These are phyloP conservation scores for Nematopogon swammerdamellus DNA, from an alignment of 2,888 invertebrate species.

Conservation along the genomic window DNA sequence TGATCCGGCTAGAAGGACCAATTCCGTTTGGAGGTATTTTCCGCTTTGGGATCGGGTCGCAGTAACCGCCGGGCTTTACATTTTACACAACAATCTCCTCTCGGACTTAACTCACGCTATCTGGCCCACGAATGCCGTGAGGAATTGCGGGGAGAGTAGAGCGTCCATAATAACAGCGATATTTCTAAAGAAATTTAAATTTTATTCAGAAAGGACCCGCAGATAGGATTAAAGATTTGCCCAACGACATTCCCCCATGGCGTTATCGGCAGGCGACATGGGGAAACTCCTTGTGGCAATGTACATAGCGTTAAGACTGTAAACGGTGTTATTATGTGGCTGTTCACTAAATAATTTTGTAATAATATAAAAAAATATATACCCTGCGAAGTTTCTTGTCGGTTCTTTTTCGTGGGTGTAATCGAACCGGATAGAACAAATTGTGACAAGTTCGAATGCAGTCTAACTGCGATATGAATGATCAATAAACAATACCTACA, in stretches of 20 bases:
- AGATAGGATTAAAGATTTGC: constrained; percentile 59
- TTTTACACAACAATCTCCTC: constrained; percentile 56
- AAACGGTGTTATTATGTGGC: too few relatives aligned
- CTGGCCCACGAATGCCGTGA: constrained; percentile 49
- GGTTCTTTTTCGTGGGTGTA: too few relatives aligned
- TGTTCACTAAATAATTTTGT: too few relatives aligned
- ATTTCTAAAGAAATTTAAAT: constrained; percentile 59
- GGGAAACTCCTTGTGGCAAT: too few relatives aligned
- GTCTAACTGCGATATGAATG: too few relatives aligned
- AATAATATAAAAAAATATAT: too few relatives aligned
- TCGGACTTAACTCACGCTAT: constrained; percentile 58
- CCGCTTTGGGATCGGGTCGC: constrained; percentile 44
- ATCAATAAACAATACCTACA: too few relatives aligned
- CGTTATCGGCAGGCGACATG: background rate
- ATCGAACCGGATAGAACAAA: too few relatives aligned
- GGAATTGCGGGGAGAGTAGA: constrained; percentile 55
- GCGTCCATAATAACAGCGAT: constrained; percentile 56
- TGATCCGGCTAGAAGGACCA: too few relatives aligned
- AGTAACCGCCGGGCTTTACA: constrained; percentile 42
- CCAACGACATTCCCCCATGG: constrained; percentile 7
- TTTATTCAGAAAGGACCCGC: constrained; percentile 50
- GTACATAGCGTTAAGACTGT: too few relatives aligned
- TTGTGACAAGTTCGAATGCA: too few relatives aligned
- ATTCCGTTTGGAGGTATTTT: constrained; percentile 20
- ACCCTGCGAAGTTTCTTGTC: too few relatives aligned